Evolutionary conservation across 2,113 vertebrate species (phyloP).

Genomic region (Oreochromis spilurus): DNA sequence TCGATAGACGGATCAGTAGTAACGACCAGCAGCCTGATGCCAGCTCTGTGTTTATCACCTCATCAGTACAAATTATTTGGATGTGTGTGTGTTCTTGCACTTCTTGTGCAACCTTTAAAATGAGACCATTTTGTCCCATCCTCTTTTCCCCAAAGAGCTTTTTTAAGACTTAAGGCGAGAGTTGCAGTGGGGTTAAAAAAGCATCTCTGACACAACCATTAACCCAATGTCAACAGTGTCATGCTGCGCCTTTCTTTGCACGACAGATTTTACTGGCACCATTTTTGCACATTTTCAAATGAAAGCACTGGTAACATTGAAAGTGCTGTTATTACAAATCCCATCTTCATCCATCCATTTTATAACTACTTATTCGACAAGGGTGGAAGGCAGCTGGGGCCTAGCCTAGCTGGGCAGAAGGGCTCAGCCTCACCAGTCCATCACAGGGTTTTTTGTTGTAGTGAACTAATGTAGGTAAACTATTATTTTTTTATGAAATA

Average conservation of each 20-base stretch:
- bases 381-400: fast-evolving
- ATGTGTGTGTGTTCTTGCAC: background rate
- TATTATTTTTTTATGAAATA: background rate
- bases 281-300: background rate
- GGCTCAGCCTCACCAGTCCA: background rate
- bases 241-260: background rate
- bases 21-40: background rate
- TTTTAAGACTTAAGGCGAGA: background rate
- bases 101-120: background rate
- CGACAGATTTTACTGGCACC: background rate
- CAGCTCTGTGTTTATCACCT: background rate
- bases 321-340: background rate
- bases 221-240: background rate
- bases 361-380: background rate
- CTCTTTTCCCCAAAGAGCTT: background rate
- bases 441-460: background rate
- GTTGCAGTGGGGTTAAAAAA: background rate
- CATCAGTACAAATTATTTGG: background rate
- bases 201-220: background rate
- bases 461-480: background rate
- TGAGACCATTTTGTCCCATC: background rate
- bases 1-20: background rate
- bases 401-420: background rate
- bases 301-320: background rate
- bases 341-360: fast-evolving